phyloP scores from a whole-genome alignment of 1,140 invertebrate species.

The Drosophila funebris region DNA sequence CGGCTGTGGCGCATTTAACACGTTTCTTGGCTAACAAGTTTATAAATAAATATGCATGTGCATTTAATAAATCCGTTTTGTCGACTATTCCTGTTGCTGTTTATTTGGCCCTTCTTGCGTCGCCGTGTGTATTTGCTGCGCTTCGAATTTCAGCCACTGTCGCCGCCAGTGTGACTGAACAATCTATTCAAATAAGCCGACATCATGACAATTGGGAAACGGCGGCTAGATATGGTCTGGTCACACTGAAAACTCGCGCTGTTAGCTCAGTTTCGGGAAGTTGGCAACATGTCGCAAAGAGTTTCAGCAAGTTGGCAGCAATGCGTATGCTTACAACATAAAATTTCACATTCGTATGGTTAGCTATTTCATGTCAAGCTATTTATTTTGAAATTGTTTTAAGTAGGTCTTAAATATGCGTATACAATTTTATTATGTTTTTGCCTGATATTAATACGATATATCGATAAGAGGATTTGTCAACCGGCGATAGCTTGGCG shows the following conservation, averaged over 20 bases:
- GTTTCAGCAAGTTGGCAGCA: slow-evolving; percentile 8
- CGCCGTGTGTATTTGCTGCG: slow-evolving; percentile 54
- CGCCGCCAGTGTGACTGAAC: slow-evolving; percentile 32
- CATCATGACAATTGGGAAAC: neutral
- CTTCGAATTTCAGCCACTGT: slow-evolving; percentile 56
- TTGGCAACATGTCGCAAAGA: neutral
- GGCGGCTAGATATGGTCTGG: neutral
- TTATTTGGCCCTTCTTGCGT: slow-evolving; percentile 28
- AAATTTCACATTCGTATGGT: neutral
- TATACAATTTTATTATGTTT: neutral
- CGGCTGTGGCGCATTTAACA: slow-evolving; percentile 29
- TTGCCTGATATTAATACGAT: neutral
- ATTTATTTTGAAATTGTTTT: too few relatives aligned
- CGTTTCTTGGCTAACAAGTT: slow-evolving; percentile 55
- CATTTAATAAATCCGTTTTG: slow-evolving; percentile 62
- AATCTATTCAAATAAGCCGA: neutral
- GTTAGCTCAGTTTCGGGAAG: neutral
- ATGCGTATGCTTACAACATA: neutral
- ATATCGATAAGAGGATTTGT: neutral
- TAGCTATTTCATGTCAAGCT: too few relatives aligned
- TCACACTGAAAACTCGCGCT: slow-evolving; percentile 2
- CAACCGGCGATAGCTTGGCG: neutral
- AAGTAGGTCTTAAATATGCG: too few relatives aligned
- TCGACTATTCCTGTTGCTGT: slow-evolving; percentile 55
- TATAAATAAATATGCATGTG: slow-evolving; percentile 71